Evolutionary conservation across 2,888 invertebrate species (phyloP).

Genomic region (Eugnorisma glareosa): DNA sequence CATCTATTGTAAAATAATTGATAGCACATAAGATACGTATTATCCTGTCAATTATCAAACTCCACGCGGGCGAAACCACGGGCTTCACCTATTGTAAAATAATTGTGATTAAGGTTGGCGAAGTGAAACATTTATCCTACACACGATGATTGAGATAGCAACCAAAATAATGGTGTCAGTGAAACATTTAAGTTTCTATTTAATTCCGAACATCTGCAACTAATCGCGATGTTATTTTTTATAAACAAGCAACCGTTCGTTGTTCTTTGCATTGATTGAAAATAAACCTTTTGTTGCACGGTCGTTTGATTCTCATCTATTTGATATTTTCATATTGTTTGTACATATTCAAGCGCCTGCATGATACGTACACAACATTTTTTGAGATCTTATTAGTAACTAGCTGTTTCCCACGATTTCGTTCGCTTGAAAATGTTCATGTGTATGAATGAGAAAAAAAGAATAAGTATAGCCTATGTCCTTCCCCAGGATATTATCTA

Average conservation of each 20-base stretch:
- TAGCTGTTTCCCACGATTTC: too few species aligned
- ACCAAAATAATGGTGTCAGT: conserved; percentile 25
- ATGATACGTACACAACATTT: not conserved
- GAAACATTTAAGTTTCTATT: conserved; percentile 17
- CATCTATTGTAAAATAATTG: not conserved
- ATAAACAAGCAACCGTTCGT: conserved; percentile 26
- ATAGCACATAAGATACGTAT: too few species aligned
- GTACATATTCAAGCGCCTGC: not conserved
- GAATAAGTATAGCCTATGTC: too few species aligned
- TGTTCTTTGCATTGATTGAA: conserved; percentile 29
- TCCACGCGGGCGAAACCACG: too few species aligned
- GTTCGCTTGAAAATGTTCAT: too few species aligned
- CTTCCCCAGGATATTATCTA: too few species aligned
- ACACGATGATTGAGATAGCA: not conserved
- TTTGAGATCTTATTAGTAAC: not conserved
- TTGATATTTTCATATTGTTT: conserved; percentile 8
- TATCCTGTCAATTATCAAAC: too few species aligned
- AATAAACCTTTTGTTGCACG: conserved; percentile 7
- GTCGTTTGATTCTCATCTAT: not conserved
- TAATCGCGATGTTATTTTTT: conserved; percentile 13
- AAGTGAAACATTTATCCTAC: not conserved
- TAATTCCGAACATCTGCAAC: conserved; percentile 31
- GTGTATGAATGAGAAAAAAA: too few species aligned
- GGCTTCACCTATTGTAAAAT: not conserved
- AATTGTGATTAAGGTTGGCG: not conserved